Evolutionary conservation across 2,113 vertebrate species (phyloP).

Genomic region (Cichladusa arquata): DNA sequence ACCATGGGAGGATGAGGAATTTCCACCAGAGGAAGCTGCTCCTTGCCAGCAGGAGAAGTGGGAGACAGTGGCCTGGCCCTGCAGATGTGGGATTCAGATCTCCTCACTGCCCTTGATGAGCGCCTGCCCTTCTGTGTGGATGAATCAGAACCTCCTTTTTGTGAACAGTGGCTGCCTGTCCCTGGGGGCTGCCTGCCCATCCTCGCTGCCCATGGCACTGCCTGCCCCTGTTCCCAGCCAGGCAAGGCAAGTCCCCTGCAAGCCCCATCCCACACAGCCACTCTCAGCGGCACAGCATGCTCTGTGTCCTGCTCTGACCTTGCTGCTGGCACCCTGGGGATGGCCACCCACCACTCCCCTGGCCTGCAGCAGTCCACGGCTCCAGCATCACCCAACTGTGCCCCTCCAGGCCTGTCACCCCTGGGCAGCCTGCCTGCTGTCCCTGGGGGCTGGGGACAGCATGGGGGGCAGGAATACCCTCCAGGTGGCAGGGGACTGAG

Average conservation of each 20-base stretch:
- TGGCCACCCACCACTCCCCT: rapidly evolving
- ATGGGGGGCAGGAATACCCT: rapidly evolving
- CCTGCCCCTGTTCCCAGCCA: neutral
- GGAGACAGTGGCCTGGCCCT: neutral
- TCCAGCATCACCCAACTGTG: neutral
- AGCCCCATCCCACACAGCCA: rapidly evolving
- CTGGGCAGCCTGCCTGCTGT: neutral
- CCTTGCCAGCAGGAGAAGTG: neutral
- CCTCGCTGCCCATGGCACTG: neutral
- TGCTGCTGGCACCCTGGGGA: neutral
- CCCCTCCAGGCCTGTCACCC: neutral
- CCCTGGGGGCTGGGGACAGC: neutral
- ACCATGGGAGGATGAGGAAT: neutral
- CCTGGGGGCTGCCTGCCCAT: neutral
- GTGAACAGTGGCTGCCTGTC: neutral
- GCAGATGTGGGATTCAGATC: neutral
- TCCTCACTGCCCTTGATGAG: rapidly evolving
- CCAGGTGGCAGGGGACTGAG: rapidly evolving
- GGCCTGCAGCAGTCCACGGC: neutral
- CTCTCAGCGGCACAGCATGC: rapidly evolving
- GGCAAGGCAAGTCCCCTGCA: neutral
- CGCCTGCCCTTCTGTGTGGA: neutral
- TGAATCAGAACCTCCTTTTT: neutral
- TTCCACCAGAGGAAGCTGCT: neutral
- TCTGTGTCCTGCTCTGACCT: neutral